phyloP scores from a whole-genome alignment of 53 echinoderm and acorn worm genomes.

The Henricia sp. region DNA sequence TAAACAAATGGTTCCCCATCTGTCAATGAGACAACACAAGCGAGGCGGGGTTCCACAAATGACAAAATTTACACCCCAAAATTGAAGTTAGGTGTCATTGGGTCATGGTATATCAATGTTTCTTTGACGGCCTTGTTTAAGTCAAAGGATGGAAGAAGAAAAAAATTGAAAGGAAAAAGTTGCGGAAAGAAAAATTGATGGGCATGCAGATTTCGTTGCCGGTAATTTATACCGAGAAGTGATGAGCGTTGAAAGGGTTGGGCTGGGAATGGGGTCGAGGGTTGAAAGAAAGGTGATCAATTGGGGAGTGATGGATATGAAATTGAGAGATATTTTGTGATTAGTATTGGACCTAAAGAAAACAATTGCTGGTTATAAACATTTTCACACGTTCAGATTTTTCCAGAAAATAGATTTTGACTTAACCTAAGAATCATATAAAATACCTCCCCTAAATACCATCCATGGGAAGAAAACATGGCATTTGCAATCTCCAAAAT shows the following conservation, averaged over 20 bases:
- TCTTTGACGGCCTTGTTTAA: background rate
- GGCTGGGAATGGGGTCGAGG: background rate
- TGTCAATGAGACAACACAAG: slow-evolving; percentile 1
- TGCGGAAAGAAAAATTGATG: background rate
- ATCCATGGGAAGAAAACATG: too few species aligned
- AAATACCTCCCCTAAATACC: too few species aligned
- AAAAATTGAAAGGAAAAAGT: background rate
- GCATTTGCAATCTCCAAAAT: too few species aligned
- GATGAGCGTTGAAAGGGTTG: slow-evolving; percentile 18
- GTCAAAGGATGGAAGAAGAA: too few species aligned
- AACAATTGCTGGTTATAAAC: too few species aligned
- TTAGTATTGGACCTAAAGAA: too few species aligned
- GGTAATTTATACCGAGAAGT: background rate
- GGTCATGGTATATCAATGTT: slow-evolving; percentile 12
- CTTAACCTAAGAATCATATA: too few species aligned
- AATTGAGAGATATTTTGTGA: too few species aligned
- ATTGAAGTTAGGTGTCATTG: background rate
- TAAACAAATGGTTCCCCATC: background rate
- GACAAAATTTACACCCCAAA: slow-evolving; percentile 1
- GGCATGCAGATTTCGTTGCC: background rate
- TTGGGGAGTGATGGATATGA: too few species aligned
- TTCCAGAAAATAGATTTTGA: too few species aligned
- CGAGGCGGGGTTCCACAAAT: slow-evolving; percentile 9
- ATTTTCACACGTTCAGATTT: too few species aligned
- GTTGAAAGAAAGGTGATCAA: background rate